Base-by-base conservation (phyloP, 1,140 invertebrate species). In the Triops cancriformis region DNA sequence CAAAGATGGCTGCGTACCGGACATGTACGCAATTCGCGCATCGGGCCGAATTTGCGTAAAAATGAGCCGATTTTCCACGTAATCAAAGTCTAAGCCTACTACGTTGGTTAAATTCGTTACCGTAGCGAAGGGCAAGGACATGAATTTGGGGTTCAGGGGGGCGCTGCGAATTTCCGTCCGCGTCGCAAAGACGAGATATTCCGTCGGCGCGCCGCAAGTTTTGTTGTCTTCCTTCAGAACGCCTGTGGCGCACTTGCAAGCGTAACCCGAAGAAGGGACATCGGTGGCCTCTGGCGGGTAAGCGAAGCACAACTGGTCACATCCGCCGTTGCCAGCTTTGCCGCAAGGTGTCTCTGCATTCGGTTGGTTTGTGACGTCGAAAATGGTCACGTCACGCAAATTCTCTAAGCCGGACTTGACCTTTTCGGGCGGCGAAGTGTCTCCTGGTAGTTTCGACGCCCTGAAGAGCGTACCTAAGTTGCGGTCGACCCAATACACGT, bases 81-180 rank as follows among this genome's bases (percentile, higher is more conserved):
- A 96, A 85, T 99, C 96, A 83, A 98, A 98, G 84, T 99, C 97
- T 28, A 99, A 87, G 0, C 96, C 96, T 1, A 98, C 97, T 2
- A 98, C 96, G 83, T 98, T 98, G 0, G 95, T 97, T 43, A 99
- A 87, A 82, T 98, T 98, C 0, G 89, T 90, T 64, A 87, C 14
- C 14, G 23, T 23, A 64, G 91, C 90, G 82, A 98, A 97, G 0
- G 96, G 96, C 3, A 93, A 85, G 74, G 89, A 91, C 0, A 91
- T 94, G 0, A 90, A 89, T 73, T 89, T 89, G 0, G 93, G 92
- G 85, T 97, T 92, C 1, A 98, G 83, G 81, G 92, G 91, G 6
- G 97, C 90, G 0, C 91, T 91, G 27, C 94, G 87, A 26, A 98
- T 93, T 87, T 98, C 96, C 0, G 94, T 95, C 78, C 95, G 87